phyloP scores from a whole-genome alignment of 1,140 invertebrate species.

The Zaprionus capensis region DNA sequence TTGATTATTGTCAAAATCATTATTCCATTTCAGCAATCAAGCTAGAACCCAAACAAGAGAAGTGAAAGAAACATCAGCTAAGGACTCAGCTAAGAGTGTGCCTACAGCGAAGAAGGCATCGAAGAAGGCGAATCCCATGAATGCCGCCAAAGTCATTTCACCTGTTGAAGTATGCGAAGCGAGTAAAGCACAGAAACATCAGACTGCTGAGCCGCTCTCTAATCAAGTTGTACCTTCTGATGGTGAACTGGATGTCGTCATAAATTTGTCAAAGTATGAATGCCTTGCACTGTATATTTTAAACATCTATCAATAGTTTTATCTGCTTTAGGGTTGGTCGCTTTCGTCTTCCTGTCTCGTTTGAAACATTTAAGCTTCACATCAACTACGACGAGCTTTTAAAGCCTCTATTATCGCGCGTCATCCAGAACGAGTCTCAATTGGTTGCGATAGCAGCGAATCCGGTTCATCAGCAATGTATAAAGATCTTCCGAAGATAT shows the following conservation, averaged over 20 bases:
- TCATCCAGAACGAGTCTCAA: conserved; percentile 3
- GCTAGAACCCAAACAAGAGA: background rate
- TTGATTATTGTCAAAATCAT: background rate
- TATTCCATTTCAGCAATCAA: background rate
- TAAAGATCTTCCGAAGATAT: conserved; percentile 26
- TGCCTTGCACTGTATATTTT: background rate
- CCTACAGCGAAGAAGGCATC: no score
- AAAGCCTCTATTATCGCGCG: conserved; percentile 11
- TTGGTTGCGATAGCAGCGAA: background rate
- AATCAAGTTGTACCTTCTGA: background rate
- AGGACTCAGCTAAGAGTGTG: no score
- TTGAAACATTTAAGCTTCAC: conserved; percentile 28
- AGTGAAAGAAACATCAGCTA: no score
- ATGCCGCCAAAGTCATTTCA: no score
- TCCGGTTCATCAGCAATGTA: conserved; percentile 6
- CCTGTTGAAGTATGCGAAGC: background rate
- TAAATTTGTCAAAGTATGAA: conserved; percentile 31
- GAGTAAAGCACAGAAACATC: background rate
- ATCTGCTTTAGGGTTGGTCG: conserved; percentile 1
- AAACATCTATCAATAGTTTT: background rate
- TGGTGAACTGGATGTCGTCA: conserved; percentile 12
- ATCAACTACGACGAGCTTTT: conserved; percentile 42
- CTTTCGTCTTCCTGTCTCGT: conserved; percentile 37
- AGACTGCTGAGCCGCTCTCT: background rate
- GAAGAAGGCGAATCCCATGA: no score